phyloP scores from a whole-genome alignment of 2,797 vertebrate species.

The Pipistrellus pipistrellus region DNA sequence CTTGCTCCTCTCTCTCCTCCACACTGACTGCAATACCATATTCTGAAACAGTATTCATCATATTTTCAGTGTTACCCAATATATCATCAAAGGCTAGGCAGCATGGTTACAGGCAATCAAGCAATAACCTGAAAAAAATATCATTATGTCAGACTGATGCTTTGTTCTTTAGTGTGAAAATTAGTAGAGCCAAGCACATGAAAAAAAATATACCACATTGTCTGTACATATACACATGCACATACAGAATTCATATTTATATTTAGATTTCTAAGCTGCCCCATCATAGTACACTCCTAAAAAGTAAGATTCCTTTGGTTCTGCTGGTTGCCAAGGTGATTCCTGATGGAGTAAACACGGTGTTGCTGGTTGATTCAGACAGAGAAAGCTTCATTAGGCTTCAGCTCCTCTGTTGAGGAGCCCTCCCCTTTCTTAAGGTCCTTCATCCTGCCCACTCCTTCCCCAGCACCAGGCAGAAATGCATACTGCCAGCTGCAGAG shows the following conservation, averaged over 20 bases:
- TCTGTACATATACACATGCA: neutral
- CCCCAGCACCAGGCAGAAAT: slow-evolving; percentile 43
- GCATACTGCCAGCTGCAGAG: slow-evolving; percentile 26
- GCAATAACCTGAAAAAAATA: slow-evolving; percentile 17
- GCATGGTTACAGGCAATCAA: neutral
- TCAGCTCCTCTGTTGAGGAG: neutral
- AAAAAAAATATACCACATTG: neutral
- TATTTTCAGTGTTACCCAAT: slow-evolving; percentile 37
- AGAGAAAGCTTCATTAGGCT: slow-evolving; percentile 59
- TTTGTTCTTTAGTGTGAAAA: slow-evolving; percentile 48
- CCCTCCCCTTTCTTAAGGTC: slow-evolving; percentile 11
- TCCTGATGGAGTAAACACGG: slow-evolving; percentile 80
- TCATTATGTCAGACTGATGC: neutral
- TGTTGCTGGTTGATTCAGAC: slow-evolving; percentile 65
- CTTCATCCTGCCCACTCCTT: slow-evolving; percentile 33
- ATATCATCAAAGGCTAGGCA: slow-evolving; percentile 19
- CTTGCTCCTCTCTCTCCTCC: neutral
- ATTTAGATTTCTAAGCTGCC: slow-evolving; percentile 58
- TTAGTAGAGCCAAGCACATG: neutral
- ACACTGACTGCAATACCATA: neutral
- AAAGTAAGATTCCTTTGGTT: slow-evolving; percentile 79
- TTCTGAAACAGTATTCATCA: neutral
- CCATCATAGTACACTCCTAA: slow-evolving; percentile 75
- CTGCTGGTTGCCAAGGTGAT: slow-evolving; percentile 85
- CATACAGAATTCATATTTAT: slow-evolving; percentile 22